phyloP scores from a whole-genome alignment of 2,797 vertebrate genomes.

The Anabacerthia variegaticeps region DNA sequence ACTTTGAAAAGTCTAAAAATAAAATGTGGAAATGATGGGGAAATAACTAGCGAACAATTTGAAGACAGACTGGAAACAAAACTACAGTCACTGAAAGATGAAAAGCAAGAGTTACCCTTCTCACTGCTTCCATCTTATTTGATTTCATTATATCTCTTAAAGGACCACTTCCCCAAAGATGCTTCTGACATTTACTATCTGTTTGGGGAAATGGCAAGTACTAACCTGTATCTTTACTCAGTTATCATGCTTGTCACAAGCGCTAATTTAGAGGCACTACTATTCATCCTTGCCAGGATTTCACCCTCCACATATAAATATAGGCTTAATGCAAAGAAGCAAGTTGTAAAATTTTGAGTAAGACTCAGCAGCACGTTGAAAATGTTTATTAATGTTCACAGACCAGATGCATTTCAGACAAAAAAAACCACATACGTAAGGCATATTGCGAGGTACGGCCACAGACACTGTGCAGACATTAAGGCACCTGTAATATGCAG shows the following conservation, averaged over 20 bases:
- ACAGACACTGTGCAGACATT: neutral
- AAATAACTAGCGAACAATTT: neutral
- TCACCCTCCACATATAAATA: neutral
- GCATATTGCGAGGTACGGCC: neutral
- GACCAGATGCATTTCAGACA: neutral
- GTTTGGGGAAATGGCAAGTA: neutral
- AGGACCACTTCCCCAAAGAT: neutral
- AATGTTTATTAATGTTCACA: neutral
- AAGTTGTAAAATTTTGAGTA: neutral
- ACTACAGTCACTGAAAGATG: neutral
- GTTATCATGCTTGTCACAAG: rapidly evolving
- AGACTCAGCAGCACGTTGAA: neutral
- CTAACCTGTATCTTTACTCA: neutral
- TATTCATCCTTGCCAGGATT: neutral
- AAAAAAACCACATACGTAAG: neutral
- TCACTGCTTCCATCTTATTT: neutral
- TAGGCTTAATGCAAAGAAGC: neutral
- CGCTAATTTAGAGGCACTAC: neutral
- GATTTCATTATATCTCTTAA: neutral
- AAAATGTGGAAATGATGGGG: neutral
- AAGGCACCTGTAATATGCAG: neutral
- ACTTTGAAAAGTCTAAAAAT: neutral
- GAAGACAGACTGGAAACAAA: neutral
- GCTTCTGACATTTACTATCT: neutral
- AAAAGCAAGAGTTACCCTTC: neutral